Evolutionary conservation across 2,113 vertebrate genomes (phyloP), one percentile per base, ranked within the genome.

Genomic region (Dunckerocampus dactyliophorus): DNA sequence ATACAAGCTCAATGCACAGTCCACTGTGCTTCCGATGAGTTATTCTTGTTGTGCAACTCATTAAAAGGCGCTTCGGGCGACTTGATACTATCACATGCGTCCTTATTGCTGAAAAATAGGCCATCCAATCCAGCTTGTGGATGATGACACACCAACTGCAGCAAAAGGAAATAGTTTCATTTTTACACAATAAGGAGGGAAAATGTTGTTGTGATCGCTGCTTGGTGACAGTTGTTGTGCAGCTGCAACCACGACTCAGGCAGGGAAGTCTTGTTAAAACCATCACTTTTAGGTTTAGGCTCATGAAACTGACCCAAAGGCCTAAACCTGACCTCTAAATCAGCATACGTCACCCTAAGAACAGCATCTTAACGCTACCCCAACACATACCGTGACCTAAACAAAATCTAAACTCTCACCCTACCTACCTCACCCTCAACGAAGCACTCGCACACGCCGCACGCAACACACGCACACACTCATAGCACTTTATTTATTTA

Each of bases 41-140:
- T 84, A 71, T 85, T 84, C 81, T 81, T 79, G 69, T 77, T 79
- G 77, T 69, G 77, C 47, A 47, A 66, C 82, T 88, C 83, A 78
- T 88, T 87, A 82, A 85, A 88, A 80, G 74, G 77, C 22, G 66
- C 83, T 78, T 53, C 46, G 60, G 79, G 86, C 82, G 67, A 60
- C 65, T 28, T 71, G 74, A 87, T 80, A 47, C 19, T 81, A 80
- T 83, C 80, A 71, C 70, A 79, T 80, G 75, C 76, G 52, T 69
- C 46, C 63, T 63, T 39, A 61, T n/a, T 47, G 65, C 62, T 72
- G 16, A 64, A 72, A 88, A 89, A 75, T 82, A 89, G 88, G 81
- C 63, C 84, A 82, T 62, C 62, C 55, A 64, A 77, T 64, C 59
- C 66, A 51, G 59, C 15, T 43, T 39, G 62, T 15, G 14, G 56